Percentiles rank a stretch among this genome's conserved stretches.
These are phyloP conservation scores for Dioctria linearis DNA, from an alignment of 2,888 invertebrate genomes.

Conservation along the genomic window DNA sequence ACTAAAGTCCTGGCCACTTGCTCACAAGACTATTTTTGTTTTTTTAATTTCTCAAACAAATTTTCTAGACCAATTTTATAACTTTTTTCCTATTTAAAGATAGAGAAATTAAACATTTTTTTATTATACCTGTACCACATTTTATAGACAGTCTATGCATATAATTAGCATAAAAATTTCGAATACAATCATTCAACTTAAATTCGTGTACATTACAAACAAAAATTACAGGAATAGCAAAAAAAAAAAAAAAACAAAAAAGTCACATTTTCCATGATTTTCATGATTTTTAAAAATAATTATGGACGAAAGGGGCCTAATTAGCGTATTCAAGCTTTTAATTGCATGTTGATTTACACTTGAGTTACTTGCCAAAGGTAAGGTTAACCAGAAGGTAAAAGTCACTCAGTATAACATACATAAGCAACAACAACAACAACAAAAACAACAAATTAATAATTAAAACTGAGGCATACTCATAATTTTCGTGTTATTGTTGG, in stretches of 20 bases:
- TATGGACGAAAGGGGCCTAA: conserved; percentile 10
- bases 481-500: conserved; percentile 46
- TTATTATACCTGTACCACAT: too few species aligned
- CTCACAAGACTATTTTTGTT: too few species aligned
- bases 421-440: too few species aligned
- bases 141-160: too few species aligned
- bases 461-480: conserved; percentile 40
- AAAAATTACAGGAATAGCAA: too few species aligned
- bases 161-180: too few species aligned
- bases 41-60: too few species aligned
- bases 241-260: neutral
- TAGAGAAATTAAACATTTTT: neutral
- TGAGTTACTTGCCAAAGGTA: conserved; percentile 37
- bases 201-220: neutral
- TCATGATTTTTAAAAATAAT: conserved; percentile 17
- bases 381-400: conserved; percentile 27
- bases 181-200: neutral
- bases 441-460: conserved; percentile 47
- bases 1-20: too few species aligned
- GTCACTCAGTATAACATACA: conserved; percentile 23
- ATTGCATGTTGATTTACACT: conserved; percentile 48
- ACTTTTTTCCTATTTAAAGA: neutral
- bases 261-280: conserved; percentile 12
- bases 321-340: conserved; percentile 47
- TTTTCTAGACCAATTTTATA: too few species aligned